A percentile compares a stretch with the other conserved stretches of the same genome.
phyloP scores from a whole-genome alignment of 1,140 invertebrate species.

The Apis dorsata region DNA sequence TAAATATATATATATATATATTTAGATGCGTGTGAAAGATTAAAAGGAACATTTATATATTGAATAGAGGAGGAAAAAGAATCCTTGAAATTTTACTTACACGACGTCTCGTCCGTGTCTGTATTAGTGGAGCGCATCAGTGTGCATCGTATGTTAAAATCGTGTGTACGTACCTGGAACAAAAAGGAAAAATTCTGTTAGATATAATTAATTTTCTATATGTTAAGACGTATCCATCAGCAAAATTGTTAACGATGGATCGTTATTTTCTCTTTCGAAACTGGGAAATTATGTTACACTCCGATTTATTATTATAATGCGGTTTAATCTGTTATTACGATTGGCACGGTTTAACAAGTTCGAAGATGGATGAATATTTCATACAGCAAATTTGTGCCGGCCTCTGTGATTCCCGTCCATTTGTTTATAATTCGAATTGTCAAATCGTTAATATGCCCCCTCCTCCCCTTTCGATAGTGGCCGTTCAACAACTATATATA shows the following conservation, averaged over 20 bases:
- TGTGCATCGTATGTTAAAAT: slow-evolving; percentile 33
- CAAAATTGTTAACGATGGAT: no score
- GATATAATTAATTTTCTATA: no score
- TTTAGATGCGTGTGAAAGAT: background rate
- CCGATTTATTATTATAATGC: background rate
- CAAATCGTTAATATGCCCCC: background rate
- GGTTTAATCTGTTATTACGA: background rate
- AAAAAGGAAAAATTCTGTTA: background rate
- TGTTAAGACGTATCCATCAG: no score
- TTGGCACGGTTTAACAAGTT: background rate
- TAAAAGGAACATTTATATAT: no score
- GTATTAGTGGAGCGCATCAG: slow-evolving; percentile 38
- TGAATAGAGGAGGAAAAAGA: background rate
- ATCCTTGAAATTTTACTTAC: slow-evolving; percentile 44
- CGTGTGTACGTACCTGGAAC: slow-evolving; percentile 61
- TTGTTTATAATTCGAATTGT: background rate
- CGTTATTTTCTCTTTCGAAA: no score
- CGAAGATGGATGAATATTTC: background rate
- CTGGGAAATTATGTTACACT: background rate
- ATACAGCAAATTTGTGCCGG: background rate
- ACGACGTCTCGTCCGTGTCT: slow-evolving; percentile 46
- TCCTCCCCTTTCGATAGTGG: background rate
- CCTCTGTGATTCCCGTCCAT: background rate
- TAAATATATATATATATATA: no score
- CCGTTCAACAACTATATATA: background rate